Evolutionary conservation across 2,888 invertebrate species (phyloP).

Genomic region (Labia minor): DNA sequence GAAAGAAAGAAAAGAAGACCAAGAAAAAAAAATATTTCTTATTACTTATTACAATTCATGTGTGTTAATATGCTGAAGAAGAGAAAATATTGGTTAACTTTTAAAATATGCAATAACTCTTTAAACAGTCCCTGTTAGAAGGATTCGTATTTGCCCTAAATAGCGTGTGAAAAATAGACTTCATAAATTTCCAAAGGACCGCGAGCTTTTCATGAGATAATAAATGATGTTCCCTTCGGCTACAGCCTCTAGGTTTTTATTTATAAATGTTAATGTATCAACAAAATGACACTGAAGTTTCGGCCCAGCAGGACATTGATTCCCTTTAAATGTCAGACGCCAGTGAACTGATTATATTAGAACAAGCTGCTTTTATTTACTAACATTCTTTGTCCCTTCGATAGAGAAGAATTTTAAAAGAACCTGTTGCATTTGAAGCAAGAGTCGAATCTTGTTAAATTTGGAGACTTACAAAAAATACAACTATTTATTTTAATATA

Average conservation of each 20-base stretch:
- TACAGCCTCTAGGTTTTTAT: not conserved
- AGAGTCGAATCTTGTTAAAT: not conserved
- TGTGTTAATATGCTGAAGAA: too few relatives aligned
- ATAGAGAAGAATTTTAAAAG: not conserved
- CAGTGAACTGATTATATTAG: slow-evolving; percentile 7
- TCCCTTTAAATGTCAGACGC: not conserved
- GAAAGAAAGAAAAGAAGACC: too few relatives aligned
- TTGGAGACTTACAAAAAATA: not conserved
- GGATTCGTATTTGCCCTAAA: not conserved
- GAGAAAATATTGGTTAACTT: too few relatives aligned
- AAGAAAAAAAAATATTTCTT: too few relatives aligned
- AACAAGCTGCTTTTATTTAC: not conserved
- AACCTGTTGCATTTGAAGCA: not conserved
- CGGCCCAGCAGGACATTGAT: not conserved
- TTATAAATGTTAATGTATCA: slow-evolving; percentile 13
- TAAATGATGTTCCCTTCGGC: too few relatives aligned
- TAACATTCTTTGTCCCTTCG: not conserved
- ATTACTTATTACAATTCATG: too few relatives aligned
- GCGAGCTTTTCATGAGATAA: too few relatives aligned
- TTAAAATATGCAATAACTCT: too few relatives aligned
- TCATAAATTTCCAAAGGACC: not conserved
- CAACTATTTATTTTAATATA: not conserved
- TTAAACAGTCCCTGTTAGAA: too few relatives aligned
- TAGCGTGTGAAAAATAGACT: not conserved
- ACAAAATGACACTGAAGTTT: not conserved